phyloP scores from a whole-genome alignment of 2,113 vertebrate species.

The Nycticorax nycticorax region DNA sequence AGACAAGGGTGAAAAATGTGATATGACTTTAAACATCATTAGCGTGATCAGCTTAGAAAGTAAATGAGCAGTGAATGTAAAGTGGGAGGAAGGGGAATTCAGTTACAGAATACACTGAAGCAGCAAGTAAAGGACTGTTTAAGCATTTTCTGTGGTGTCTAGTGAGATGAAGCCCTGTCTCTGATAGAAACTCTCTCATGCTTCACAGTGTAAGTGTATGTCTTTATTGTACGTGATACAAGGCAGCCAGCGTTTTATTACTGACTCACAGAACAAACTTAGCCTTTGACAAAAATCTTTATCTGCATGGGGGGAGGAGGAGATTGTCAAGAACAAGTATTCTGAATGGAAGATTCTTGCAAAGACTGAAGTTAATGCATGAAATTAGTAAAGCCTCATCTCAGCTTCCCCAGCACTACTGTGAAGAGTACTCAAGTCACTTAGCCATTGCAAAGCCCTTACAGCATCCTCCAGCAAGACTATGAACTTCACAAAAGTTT shows the following conservation, averaged over 20 bases:
- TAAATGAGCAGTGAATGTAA: neutral
- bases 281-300: neutral
- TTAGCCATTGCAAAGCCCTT: neutral
- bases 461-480: neutral
- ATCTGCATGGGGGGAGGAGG: rapidly evolving
- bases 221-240: neutral
- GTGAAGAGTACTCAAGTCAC: neutral
- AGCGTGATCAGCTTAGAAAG: neutral
- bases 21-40: neutral
- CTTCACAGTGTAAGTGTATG: neutral
- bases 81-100: neutral
- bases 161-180: neutral
- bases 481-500: neutral
- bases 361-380: neutral
- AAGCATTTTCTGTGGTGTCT: neutral
- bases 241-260: neutral
- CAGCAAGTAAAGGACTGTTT: neutral
- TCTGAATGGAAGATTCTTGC: neutral
- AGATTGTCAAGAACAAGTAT: neutral
- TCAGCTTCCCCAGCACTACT: neutral
- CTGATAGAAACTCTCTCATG: neutral
- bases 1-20: neutral
- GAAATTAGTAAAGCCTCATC: neutral
- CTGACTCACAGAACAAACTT: neutral
- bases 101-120: neutral